These are phyloP conservation scores for Epinephelus malabaricus DNA, from an alignment of 2,797 vertebrate species.

Conservation along the genomic window DNA sequence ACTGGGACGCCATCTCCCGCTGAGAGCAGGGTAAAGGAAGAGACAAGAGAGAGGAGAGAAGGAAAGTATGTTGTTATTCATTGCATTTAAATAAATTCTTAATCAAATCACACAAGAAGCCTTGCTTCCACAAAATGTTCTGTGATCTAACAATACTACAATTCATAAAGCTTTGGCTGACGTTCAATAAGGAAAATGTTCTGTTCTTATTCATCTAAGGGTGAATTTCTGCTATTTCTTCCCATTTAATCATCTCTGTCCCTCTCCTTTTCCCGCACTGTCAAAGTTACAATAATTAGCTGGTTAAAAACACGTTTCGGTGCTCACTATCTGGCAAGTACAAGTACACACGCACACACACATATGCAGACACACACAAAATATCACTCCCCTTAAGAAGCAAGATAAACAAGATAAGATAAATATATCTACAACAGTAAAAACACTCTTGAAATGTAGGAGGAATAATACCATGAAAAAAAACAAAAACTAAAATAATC, in stretches of 20 bases:
- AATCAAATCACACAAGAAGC: not conserved
- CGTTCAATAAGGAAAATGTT: not conserved
- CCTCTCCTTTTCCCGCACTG: not conserved
- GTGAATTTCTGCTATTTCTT: not conserved
- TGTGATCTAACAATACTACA: not conserved
- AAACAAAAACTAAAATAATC: too few relatives aligned
- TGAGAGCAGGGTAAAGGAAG: constrained; percentile 63
- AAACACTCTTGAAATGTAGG: too few relatives aligned
- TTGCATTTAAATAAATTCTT: not conserved
- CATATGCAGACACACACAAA: not conserved
- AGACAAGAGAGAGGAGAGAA: constrained; percentile 23
- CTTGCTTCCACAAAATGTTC: not conserved
- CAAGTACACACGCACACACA: not conserved
- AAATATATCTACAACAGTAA: too few relatives aligned
- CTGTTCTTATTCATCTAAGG: not conserved
- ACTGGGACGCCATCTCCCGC: constrained; percentile 95
- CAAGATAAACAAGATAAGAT: too few relatives aligned
- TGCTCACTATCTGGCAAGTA: too few relatives aligned
- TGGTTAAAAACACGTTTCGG: too few relatives aligned
- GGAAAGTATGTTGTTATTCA: not conserved
- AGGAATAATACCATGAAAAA: too few relatives aligned
- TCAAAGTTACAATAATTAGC: not conserved
- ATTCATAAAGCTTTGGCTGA: not conserved
- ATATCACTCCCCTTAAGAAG: not conserved
- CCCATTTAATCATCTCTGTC: not conserved